phyloP scores from a whole-genome alignment of 2,888 invertebrate species.

The Drosophila borborema region DNA sequence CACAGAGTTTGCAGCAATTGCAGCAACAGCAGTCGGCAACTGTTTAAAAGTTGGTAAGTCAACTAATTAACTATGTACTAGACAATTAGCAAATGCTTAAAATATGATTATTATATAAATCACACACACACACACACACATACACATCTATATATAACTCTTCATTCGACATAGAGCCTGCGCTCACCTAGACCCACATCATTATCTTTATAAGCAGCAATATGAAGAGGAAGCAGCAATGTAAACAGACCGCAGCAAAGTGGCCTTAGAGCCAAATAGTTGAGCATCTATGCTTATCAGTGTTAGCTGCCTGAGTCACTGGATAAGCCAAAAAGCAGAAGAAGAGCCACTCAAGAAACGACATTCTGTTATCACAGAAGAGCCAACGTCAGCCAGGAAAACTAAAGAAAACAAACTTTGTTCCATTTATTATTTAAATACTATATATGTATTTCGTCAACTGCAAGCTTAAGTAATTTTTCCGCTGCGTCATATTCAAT shows the following conservation, averaged over 20 bases:
- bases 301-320: conserved; percentile 37
- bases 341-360: neutral
- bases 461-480: conserved; percentile 1
- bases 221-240: conserved; percentile 35
- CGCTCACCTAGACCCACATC: conserved; percentile 65
- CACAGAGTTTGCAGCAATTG: conserved; percentile 47
- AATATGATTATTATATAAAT: conserved; percentile 55
- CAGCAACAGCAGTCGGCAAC: conserved; percentile 38
- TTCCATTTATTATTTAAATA: neutral
- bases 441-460: neutral
- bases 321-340: conserved; percentile 38
- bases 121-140: conserved; percentile 29
- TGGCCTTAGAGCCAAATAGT: conserved; percentile 41
- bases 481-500: conserved; percentile 13
- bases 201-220: conserved; percentile 63
- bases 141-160: conserved; percentile 46
- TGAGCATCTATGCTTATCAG: conserved; percentile 61
- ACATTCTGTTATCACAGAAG: neutral
- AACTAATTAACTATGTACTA: conserved; percentile 31
- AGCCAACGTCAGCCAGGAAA: neutral
- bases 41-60: conserved; percentile 51
- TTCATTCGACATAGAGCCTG: conserved; percentile 49
- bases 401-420: neutral
- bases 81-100: conserved; percentile 4
- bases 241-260: conserved; percentile 45